These are phyloP conservation scores for Cryptophagus acutangulus DNA, from an alignment of 2,888 invertebrate genomes.

Conservation along the genomic window DNA sequence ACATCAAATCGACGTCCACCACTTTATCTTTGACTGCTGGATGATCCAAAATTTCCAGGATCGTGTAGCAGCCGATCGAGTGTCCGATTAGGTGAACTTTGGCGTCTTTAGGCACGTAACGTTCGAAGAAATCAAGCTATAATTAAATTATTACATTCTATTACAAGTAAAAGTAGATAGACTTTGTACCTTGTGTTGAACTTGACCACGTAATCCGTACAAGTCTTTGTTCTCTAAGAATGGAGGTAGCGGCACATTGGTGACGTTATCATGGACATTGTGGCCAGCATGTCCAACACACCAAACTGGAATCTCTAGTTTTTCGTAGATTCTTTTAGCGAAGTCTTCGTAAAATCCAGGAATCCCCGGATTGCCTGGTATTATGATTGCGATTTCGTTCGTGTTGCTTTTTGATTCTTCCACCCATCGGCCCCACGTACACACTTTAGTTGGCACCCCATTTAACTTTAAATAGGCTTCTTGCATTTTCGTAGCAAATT, in stretches of 20 bases:
- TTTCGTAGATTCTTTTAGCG: constrained; percentile 57
- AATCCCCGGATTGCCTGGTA: constrained; percentile 87
- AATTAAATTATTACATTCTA: constrained; percentile 13
- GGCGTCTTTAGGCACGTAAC: constrained; percentile 66
- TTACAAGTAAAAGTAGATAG: not conserved
- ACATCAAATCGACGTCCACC: constrained; percentile 67
- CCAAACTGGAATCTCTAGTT: constrained; percentile 67
- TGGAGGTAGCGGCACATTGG: constrained; percentile 49
- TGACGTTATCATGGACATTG: constrained; percentile 58
- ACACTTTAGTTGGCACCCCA: constrained; percentile 65
- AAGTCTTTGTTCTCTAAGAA: constrained; percentile 55
- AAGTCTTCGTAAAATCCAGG: constrained; percentile 77
- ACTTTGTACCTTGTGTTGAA: constrained; percentile 63
- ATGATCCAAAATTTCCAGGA: constrained; percentile 65
- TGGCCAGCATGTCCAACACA: constrained; percentile 80
- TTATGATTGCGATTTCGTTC: constrained; percentile 60
- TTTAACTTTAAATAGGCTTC: constrained; percentile 55
- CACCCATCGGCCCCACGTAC: constrained; percentile 67
- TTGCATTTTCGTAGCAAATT: constrained; percentile 48
- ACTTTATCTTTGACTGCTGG: constrained; percentile 53
- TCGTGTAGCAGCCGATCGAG: constrained; percentile 85
- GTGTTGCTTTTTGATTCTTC: constrained; percentile 55
- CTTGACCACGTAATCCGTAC: constrained; percentile 74
- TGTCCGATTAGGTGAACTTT: constrained; percentile 81
- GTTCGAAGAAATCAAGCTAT: constrained; percentile 63